Conservation (phyloP, 2,797 vertebrate genomes). For the Hemibagrus guttatus region DNA sequence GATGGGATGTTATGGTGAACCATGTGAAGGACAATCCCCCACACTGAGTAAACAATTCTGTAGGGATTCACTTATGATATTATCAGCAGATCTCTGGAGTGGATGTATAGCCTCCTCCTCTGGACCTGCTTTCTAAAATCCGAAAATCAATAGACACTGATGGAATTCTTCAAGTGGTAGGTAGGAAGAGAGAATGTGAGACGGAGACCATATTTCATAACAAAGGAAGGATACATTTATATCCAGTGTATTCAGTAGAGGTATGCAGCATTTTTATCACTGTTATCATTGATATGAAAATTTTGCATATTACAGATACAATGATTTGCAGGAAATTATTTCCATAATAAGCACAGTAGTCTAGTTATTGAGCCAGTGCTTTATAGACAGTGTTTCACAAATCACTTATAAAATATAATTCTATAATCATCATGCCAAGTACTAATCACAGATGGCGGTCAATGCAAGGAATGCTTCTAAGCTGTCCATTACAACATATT, state of each 20-base stretch:
- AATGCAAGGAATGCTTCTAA: background rate
- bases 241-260: background rate
- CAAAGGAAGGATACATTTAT: background rate
- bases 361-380: background rate
- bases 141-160: conserved; percentile 78
- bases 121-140: conserved; percentile 69
- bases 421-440: background rate
- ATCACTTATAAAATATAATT: background rate
- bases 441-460: conserved; percentile 10
- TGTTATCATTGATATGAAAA: background rate
- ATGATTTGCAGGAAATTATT: background rate
- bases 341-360: background rate
- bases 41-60: conserved; percentile 18
- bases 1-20: conserved; percentile 64
- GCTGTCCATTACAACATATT: conserved; percentile 6
- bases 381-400: background rate
- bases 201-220: conserved; percentile 25
- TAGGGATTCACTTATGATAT: conserved; percentile 35
- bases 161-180: conserved; percentile 71
- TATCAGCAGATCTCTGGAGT: conserved; percentile 61
- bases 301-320: no score
- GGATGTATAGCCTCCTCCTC: conserved; percentile 60
- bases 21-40: conserved; percentile 55
- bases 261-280: background rate
- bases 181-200: background rate